Percentiles rank a stretch among this genome's conserved stretches.
Conservation (phyloP, 2,797 vertebrate genomes). For the Oophaga sylvatica region DNA sequence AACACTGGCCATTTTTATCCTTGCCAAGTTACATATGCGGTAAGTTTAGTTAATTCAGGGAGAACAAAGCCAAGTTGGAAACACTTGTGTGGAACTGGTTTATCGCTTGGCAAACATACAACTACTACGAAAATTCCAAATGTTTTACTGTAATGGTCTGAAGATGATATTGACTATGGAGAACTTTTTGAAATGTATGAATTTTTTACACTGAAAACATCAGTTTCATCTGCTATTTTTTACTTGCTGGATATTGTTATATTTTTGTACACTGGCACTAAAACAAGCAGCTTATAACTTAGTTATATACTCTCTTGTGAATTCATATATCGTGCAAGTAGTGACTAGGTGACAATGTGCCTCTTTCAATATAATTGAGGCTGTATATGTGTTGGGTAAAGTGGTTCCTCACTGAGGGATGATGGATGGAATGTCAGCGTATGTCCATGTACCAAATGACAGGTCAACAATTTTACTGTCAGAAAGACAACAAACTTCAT, state of each 20-base stretch:
- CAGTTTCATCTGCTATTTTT: background rate
- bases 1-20: constrained; percentile 13
- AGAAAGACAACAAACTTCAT: no score
- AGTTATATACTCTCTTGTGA: no score
- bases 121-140: background rate
- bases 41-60: background rate
- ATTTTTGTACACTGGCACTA: background rate
- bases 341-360: no score
- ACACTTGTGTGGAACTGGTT: background rate
- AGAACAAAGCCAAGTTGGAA: background rate
- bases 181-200: background rate
- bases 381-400: no score
- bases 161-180: background rate
- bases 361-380: no score
- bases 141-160: background rate
- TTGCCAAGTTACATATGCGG: background rate
- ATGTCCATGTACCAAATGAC: no score
- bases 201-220: background rate
- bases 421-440: no score
- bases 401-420: no score
- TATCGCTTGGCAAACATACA: background rate
- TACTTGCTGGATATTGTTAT: background rate
- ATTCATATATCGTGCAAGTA: no score
- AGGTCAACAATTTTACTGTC: no score
- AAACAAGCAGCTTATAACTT: background rate